Conservation (phyloP, 2,797 vertebrate species). For the Crocidura indochinensis region DNA sequence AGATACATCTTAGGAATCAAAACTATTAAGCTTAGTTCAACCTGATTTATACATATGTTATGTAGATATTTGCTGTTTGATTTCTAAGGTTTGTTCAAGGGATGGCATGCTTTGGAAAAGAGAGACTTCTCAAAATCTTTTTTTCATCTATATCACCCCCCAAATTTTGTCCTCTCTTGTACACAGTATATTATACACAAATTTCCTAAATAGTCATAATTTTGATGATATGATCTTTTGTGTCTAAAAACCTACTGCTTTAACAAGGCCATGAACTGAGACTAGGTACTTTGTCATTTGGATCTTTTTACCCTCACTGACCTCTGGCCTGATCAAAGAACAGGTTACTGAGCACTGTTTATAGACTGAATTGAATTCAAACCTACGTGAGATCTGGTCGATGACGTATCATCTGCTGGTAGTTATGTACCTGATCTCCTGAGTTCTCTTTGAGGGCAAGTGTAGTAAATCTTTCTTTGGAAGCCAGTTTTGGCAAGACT, state of each 20-base stretch:
- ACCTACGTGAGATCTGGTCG: background rate
- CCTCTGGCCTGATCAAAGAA: background rate
- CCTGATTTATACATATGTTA: background rate
- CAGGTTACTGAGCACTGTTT: background rate
- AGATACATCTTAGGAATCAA: background rate
- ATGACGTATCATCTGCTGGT: slow-evolving; percentile 16
- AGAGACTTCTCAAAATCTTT: slow-evolving; percentile 24
- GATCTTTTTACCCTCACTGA: slow-evolving; percentile 45
- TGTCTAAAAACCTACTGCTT: slow-evolving; percentile 24
- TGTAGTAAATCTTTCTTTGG: slow-evolving; percentile 15
- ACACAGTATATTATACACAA: background rate
- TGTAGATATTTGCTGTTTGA: background rate
- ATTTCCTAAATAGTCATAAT: slow-evolving; percentile 22
- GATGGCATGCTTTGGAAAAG: background rate
- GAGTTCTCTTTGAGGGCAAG: background rate
- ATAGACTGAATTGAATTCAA: slow-evolving; percentile 44
- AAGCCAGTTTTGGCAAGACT: slow-evolving; percentile 67
- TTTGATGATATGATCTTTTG: background rate
- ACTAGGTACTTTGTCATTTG: background rate
- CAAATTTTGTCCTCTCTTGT: slow-evolving; percentile 7
- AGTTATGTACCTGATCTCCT: slow-evolving; percentile 12
- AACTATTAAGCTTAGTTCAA: slow-evolving; percentile 52
- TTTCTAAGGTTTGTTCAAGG: slow-evolving; percentile 42
- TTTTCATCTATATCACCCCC: slow-evolving; percentile 54
- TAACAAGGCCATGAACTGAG: slow-evolving; percentile 25